Conservation (phyloP, 2,797 vertebrate species). For the Nyctalus aviator region DNA sequence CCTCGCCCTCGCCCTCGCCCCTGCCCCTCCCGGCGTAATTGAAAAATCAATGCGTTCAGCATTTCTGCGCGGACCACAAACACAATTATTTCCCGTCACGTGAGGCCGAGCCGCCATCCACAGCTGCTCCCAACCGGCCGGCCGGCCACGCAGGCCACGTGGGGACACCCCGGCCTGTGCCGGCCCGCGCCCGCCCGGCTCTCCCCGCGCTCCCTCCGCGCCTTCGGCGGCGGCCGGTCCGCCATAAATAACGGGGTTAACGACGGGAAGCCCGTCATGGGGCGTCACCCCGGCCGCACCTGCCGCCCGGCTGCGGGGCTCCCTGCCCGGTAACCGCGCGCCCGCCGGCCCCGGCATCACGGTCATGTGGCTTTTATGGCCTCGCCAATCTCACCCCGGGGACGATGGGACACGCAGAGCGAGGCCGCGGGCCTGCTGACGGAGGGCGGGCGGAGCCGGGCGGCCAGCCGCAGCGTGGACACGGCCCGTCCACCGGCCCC, state of each 20-base stretch:
- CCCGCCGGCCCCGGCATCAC: not conserved
- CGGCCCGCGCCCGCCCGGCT: no score
- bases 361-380: conserved; percentile 65
- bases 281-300: not conserved
- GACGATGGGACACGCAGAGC: conserved; percentile 6
- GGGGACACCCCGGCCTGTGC: no score
- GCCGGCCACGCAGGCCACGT: fast-evolving
- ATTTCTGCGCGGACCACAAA: conserved; percentile 58
- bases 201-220: not conserved
- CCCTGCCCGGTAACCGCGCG: conserved; percentile 55
- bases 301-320: not conserved
- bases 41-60: conserved; percentile 51
- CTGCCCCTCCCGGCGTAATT: not conserved
- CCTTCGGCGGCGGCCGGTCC: not conserved
- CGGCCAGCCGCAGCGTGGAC: fast-evolving
- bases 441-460: fast-evolving
- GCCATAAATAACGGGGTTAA: conserved; percentile 5
- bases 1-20: no score
- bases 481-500: not conserved
- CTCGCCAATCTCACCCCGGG: conserved; percentile 47
- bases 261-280: not conserved
- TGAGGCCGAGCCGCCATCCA: not conserved
- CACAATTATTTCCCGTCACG: not conserved
- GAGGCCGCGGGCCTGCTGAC: not conserved
- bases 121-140: not conserved